Base-by-base conservation (phyloP, 35 echinoderm and acorn worm genomes). In the Amphiura filiformis region DNA sequence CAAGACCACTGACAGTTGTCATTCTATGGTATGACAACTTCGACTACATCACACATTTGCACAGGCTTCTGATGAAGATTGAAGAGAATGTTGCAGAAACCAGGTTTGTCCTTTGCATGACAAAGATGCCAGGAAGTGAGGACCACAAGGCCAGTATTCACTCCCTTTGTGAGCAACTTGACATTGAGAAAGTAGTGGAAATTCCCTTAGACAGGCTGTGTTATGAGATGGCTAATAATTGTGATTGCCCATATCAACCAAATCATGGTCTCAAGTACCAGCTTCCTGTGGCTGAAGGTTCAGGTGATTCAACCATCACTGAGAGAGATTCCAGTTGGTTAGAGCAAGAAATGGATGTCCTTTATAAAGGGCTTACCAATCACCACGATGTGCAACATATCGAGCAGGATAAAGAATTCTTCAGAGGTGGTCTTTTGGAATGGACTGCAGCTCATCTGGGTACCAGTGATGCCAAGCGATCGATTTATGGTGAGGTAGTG, bases 11-110 rank as follows among this genome's bases (percentile, higher is more conserved):
- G 39, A 83, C 81, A 12, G 42, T 90, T 0, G 75, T 90, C 11
- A 70, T 90, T 31, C 31, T 90, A 28, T 90, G 88, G 88, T 90
- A 90, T 47, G 80, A 57, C 28, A 42, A 40, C 40, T 76, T 20
- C 4, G 80, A 76, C 18, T 77, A 26, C 38, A 31, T 83, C 20
- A 23, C 22, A 9, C 75, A 78, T 37, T 31, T 84, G 39, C 36
- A 37, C 14, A 15, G 56, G 0, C 37, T 82, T 31, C 22, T 90
- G 80, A 37, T 0, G 31, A 82, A 90, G 31, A 37, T 90, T 37
- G 88, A 90, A 75, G 56, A 80, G 20, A 33, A 49, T 36, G 17
- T 82, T 0, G 26, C 23, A 31, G 70, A 40, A 15, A 38, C 56
- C 1, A 83, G 75, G n/a, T 82, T 76, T 40, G 20, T 84, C 22